phyloP scores from a whole-genome alignment of 1,140 invertebrate genomes.

The Homalodisca vitripennis region DNA sequence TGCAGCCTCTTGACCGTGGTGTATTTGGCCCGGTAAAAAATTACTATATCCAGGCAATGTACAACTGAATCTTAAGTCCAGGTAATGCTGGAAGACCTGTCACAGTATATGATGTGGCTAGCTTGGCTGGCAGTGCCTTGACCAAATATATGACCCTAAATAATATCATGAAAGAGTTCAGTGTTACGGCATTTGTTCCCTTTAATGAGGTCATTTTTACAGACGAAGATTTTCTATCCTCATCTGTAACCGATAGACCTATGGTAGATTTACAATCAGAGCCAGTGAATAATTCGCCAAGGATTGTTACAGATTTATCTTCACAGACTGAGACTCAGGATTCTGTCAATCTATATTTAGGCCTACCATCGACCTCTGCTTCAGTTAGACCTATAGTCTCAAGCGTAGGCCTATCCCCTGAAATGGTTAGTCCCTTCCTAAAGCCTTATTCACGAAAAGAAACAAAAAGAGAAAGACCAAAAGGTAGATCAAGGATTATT shows the following conservation, averaged over 20 bases:
- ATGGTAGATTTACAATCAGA: too few species aligned
- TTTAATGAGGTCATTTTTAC: neutral
- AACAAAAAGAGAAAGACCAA: neutral
- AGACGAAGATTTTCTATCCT: neutral
- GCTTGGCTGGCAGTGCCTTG: too few species aligned
- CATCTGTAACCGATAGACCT: neutral
- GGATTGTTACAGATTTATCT: too few species aligned
- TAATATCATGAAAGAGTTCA: neutral
- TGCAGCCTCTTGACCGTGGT: neutral
- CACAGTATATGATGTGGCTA: neutral
- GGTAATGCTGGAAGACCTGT: neutral
- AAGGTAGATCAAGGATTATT: neutral
- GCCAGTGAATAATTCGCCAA: too few species aligned
- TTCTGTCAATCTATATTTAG: neutral
- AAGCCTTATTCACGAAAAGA: neutral
- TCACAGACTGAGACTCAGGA: too few species aligned
- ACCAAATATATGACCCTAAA: too few species aligned
- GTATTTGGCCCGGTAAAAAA: neutral
- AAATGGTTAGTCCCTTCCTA: neutral
- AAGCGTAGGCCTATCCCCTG: neutral
- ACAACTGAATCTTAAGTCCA: neutral
- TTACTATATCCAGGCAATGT: neutral
- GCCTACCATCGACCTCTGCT: neutral
- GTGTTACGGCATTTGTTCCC: neutral
- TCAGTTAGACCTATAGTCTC: neutral